Percentiles rank a stretch among this genome's conserved stretches.
Evolutionary conservation across 2,113 vertebrate species (phyloP).

Genomic region (Fukomys damarensis): DNA sequence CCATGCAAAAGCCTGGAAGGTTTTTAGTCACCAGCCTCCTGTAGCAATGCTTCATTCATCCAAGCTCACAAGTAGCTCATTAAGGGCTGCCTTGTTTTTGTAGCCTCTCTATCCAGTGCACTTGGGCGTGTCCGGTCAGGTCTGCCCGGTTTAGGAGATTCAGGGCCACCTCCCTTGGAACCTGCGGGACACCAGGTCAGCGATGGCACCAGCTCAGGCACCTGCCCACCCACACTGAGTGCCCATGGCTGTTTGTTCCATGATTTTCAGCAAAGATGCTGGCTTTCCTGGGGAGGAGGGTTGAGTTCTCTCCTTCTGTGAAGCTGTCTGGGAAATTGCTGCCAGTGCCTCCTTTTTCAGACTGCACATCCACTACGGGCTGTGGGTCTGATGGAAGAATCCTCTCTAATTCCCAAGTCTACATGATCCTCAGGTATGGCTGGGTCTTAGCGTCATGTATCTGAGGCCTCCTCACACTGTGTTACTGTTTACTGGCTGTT

Average conservation of each 20-base stretch:
- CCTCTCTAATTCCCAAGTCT: background rate
- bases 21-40: constrained; percentile 86
- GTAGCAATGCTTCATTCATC: constrained; percentile 90
- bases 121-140: constrained; percentile 86
- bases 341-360: background rate
- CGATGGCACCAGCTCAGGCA: background rate
- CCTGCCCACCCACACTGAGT: background rate
- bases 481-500: background rate
- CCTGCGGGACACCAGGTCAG: background rate
- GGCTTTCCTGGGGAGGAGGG: background rate
- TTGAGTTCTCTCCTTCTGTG: background rate
- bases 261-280: background rate
- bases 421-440: background rate
- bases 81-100: constrained; percentile 89
- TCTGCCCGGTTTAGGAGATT: constrained; percentile 86
- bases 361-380: background rate
- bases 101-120: constrained; percentile 84
- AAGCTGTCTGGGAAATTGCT: background rate
- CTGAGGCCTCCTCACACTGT: background rate
- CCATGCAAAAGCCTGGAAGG: constrained; percentile 90
- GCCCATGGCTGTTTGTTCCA: background rate
- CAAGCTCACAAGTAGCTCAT: constrained; percentile 95
- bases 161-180: constrained; percentile 80
- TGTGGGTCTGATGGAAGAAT: background rate
- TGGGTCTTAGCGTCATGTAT: background rate